Evolutionary conservation across 37 sponge, comb jelly and placozoan genomes (phyloP).

Genomic region (Axinella damicornis): DNA sequence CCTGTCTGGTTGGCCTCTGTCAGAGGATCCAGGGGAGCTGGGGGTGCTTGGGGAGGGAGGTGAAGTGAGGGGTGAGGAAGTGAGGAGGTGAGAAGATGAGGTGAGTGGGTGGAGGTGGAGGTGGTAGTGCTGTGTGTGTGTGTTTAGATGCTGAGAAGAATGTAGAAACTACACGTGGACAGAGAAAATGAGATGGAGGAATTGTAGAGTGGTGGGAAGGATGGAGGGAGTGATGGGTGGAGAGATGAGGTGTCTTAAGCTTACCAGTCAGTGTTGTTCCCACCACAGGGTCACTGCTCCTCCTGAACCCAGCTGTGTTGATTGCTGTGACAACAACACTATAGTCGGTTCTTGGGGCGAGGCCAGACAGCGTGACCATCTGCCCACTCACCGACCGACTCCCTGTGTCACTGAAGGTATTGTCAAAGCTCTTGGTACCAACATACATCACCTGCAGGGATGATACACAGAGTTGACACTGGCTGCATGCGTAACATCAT

Average conservation of each 20-base stretch:
- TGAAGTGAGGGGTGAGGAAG: too few relatives aligned
- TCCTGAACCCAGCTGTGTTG: slow-evolving; percentile 63
- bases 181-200: too few relatives aligned
- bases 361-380: neutral
- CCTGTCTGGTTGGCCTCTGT: neutral
- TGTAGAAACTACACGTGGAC: too few relatives aligned
- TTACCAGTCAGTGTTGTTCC: slow-evolving; percentile 18
- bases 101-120: too few relatives aligned
- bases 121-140: too few relatives aligned
- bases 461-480: neutral
- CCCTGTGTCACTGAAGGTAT: neutral
- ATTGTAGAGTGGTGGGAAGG: too few relatives aligned
- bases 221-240: too few relatives aligned
- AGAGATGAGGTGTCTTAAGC: too few relatives aligned
- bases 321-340: slow-evolving; percentile 41
- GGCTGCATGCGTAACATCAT: too few relatives aligned
- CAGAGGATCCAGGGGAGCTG: neutral
- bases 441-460: neutral
- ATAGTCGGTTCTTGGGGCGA: slow-evolving; percentile 54
- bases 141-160: too few relatives aligned
- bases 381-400: neutral
- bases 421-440: slow-evolving; percentile 15
- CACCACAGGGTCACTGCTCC: neutral
- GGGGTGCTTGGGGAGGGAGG: neutral
- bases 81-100: neutral